Base-by-base conservation (phyloP, 2,113 vertebrate species). In the Anser brachyrhynchus region DNA sequence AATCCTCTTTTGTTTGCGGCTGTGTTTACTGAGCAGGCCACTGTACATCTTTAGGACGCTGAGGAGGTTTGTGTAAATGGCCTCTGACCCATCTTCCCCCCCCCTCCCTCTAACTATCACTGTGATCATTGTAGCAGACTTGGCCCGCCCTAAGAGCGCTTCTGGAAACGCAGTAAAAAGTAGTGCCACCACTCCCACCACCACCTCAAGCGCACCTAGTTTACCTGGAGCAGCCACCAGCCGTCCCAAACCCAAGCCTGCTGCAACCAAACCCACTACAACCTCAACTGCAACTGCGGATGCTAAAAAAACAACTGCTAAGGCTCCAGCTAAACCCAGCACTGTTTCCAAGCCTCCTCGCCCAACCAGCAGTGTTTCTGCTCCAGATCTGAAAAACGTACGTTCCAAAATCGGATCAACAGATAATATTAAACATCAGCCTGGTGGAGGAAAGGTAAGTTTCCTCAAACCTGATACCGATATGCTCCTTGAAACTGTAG, bases 371-470 rank as follows among this genome's bases (percentile, higher is more conserved):
- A 98, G 95, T 6, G 9, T 97, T 3, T 95, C 98, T 4, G 93
- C 92, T n/a, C 98, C 98, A 0, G 99, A 99, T 73, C 94, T 99
- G 92, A 98, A 98, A 75, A 99, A 98, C 3, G 92, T 97, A 5
- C 99, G 99, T n/a, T 99, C 99, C 55, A 99, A 99, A 95, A 96
- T 99, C 0, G 99, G 99, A 70, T 99, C 99, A 19, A 99, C 98
- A 0, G 99, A 99, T 81, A 99, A 99, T 78, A 99, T 99, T 62
- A 99, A 99, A 62, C 96, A 99, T 84, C 99, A 99, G 96, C 99
- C 99, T 0, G 99, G 99, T 2, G 99, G 99, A 78, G 99, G 99
- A n/a, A 99, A 99, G 99, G 99, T 99, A 87, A 93, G 98, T 62
- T 5, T 10, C 12, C 33, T 35, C 29, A 2, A 15, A 29, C 12